Percentiles rank a stretch among this genome's conserved stretches.
Conservation (phyloP, 1,140 invertebrate species). For the Ceratitis capitata region DNA sequence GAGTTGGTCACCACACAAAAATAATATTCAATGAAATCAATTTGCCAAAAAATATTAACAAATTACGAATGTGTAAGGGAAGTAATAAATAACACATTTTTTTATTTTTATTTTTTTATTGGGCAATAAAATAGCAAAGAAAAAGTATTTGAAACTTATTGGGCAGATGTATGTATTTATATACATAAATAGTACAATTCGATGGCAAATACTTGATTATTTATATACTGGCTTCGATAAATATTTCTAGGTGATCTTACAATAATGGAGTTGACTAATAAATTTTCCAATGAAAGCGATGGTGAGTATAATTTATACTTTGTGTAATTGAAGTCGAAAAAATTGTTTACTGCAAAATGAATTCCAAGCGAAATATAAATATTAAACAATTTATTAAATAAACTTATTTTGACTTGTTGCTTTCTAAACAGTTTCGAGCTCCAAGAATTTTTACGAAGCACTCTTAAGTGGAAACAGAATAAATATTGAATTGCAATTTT, state of each 20-base stretch:
- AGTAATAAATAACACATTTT: conserved; percentile 9
- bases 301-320: not conserved
- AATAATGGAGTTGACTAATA: not conserved
- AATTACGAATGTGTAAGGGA: not conserved
- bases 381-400: not conserved
- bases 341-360: not conserved
- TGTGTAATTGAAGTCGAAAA: not conserved
- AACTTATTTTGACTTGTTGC: too few species aligned
- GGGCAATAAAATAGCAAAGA: not conserved
- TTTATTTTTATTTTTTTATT: not conserved
- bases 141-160: not conserved
- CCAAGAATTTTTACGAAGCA: too few species aligned
- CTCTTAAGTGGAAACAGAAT: too few species aligned
- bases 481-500: too few species aligned
- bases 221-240: too few species aligned
- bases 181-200: too few species aligned
- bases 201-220: too few species aligned
- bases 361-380: not conserved
- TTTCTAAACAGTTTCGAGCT: too few species aligned
- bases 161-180: not conserved
- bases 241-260: not conserved
- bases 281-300: not conserved
- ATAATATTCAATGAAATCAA: not conserved
- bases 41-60: conserved; percentile 15
- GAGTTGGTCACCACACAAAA: too few species aligned